Percentiles rank a stretch among this genome's conserved stretches.
Conservation (phyloP, 2,888 invertebrate genomes). For the Biston stratarius region DNA sequence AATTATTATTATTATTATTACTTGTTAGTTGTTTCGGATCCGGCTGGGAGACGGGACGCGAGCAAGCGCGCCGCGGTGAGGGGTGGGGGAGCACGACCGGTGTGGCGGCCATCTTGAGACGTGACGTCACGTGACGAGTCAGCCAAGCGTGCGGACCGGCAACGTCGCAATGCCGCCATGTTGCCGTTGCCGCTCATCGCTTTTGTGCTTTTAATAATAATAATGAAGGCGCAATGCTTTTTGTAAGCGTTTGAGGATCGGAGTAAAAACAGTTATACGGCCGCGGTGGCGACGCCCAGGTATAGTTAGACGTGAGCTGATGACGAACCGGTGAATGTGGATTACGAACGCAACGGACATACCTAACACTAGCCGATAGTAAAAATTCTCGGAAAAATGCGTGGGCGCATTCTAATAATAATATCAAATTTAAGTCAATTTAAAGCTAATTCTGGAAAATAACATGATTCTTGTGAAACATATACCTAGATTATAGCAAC, state of each 20-base stretch:
- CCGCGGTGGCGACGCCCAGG: conserved; percentile 59
- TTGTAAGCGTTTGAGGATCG: conserved; percentile 75
- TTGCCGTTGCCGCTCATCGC: conserved; percentile 64
- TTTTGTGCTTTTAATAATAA: conserved; percentile 79
- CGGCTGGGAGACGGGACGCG: conserved; percentile 73
- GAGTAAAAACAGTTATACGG: conserved; percentile 81
- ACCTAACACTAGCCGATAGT: conserved; percentile 22
- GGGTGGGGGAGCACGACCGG: conserved; percentile 73
- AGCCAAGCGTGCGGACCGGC: conserved; percentile 79
- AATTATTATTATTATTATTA: conserved; percentile 80
- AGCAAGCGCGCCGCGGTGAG: conserved; percentile 53
- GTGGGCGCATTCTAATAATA: conserved; percentile 10
- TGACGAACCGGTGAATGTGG: conserved; percentile 32
- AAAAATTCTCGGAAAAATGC: conserved; percentile 20
- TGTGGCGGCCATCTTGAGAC: conserved; percentile 86
- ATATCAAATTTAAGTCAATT: neutral
- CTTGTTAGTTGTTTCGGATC: conserved; percentile 78
- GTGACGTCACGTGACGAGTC: conserved; percentile 87
- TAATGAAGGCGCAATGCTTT: conserved; percentile 68
- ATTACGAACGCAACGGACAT: conserved; percentile 19
- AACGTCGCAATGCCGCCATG: conserved; percentile 76
- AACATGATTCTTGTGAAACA: neutral
- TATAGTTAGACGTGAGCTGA: conserved; percentile 55
- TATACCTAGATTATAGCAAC: neutral
- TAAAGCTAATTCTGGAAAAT: neutral